Conservation (phyloP, 2,888 invertebrate species). For the Ceramica pisi region DNA sequence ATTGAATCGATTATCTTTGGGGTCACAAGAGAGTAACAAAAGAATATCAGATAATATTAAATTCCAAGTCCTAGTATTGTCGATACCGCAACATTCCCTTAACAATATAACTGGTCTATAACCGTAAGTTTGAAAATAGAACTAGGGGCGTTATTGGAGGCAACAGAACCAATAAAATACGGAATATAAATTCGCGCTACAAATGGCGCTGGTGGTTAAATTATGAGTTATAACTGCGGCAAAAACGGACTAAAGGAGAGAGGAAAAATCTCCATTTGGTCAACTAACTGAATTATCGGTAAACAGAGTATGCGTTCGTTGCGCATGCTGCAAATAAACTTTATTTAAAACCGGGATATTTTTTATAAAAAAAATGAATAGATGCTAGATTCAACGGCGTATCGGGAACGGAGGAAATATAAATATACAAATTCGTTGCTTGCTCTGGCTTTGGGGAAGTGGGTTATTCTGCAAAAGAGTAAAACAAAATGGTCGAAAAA, state of each 20-base stretch:
- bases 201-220: constrained; percentile 51
- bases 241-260: constrained; percentile 39
- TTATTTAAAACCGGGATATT: not conserved
- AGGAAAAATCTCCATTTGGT: constrained; percentile 41
- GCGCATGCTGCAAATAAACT: constrained; percentile 20
- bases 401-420: constrained; percentile 11
- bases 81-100: constrained; percentile 6
- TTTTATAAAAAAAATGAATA: constrained; percentile 27
- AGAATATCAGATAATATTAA: constrained; percentile 19
- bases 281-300: constrained; percentile 46
- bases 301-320: constrained; percentile 33
- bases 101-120: constrained; percentile 11
- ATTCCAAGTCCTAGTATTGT: constrained; percentile 27
- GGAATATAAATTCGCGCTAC: constrained; percentile 61
- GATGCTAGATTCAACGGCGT: constrained; percentile 1
- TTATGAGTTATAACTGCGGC: constrained; percentile 57
- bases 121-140: constrained; percentile 44
- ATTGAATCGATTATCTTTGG: not conserved
- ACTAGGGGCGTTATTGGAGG: constrained; percentile 35
- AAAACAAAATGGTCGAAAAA: not conserved
- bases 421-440: constrained; percentile 15
- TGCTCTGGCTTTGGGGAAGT: constrained; percentile 4
- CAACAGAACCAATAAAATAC: constrained; percentile 51
- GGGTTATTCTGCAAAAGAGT: not conserved
- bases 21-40: not conserved